phyloP scores from a whole-genome alignment of 2,888 invertebrate genomes.

The Adineta ricciae region DNA sequence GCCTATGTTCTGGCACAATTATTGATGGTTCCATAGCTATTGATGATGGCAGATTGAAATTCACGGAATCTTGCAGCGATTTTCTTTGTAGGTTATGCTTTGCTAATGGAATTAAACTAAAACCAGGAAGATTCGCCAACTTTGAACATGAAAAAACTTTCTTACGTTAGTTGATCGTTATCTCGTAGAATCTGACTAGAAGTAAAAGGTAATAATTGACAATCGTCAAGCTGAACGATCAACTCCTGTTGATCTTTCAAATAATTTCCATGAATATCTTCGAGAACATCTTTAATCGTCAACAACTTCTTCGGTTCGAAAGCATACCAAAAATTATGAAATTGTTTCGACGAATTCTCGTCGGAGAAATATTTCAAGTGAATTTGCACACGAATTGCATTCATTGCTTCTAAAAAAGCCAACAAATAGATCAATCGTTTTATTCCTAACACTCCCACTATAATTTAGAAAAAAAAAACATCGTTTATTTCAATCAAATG shows the following conservation, averaged over 20 bases:
- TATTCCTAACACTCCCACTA: not conserved
- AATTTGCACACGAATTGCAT: not conserved
- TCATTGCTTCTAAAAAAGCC: not conserved
- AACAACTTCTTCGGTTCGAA: not conserved
- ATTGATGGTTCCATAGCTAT: no score
- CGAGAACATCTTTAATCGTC: not conserved
- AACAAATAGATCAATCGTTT: no score
- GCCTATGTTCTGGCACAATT: no score
- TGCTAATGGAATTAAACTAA: not conserved
- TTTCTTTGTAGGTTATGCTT: not conserved
- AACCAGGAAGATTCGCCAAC: not conserved
- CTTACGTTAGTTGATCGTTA: not conserved
- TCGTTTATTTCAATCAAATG: no score
- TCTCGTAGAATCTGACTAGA: conserved; percentile 2
- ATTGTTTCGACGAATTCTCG: not conserved
- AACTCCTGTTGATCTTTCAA: not conserved
- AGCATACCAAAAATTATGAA: not conserved
- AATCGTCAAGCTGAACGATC: not conserved
- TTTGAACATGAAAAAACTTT: not conserved
- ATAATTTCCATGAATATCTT: not conserved
- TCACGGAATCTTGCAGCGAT: not conserved
- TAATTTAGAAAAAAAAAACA: not conserved
- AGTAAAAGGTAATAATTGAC: conserved; percentile 14
- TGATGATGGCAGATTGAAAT: not conserved
- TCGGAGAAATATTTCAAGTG: not conserved